These are phyloP conservation scores for Eristalis pertinax DNA, from an alignment of 2,888 invertebrate species.

Conservation along the genomic window DNA sequence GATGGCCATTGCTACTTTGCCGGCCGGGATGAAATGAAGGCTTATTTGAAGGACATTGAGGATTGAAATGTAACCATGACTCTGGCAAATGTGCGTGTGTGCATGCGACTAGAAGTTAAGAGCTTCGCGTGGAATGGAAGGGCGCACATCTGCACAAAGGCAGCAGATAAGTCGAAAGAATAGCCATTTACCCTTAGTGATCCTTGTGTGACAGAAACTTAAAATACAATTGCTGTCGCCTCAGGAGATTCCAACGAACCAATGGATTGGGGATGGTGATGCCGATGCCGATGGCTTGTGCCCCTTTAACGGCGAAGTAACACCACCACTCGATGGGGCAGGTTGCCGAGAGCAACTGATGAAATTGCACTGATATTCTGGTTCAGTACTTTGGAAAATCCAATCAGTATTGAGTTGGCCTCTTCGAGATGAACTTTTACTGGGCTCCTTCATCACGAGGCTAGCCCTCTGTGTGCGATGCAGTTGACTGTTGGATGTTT, in stretches of 20 bases:
- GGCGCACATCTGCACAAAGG: slow-evolving; percentile 14
- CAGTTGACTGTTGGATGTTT: slow-evolving; percentile 24
- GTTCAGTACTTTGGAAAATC: slow-evolving; percentile 60
- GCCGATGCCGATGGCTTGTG: slow-evolving; percentile 2
- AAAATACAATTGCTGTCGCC: slow-evolving; percentile 47
- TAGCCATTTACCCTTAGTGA: slow-evolving; percentile 43
- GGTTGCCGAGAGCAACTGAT: slow-evolving; percentile 28
- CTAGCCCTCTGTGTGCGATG: background rate
- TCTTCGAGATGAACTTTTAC: slow-evolving; percentile 26
- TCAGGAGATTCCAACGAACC: slow-evolving; percentile 1
- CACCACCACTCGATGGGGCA: background rate
- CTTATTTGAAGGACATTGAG: slow-evolving; percentile 48
- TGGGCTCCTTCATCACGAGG: slow-evolving; percentile 12
- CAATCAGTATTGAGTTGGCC: slow-evolving; percentile 45
- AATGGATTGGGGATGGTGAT: background rate
- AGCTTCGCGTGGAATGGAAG: slow-evolving; percentile 6
- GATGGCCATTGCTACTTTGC: background rate
- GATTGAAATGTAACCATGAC: slow-evolving; percentile 57
- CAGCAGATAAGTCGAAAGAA: slow-evolving; percentile 34
- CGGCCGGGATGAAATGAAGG: slow-evolving; percentile 40
- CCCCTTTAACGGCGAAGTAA: background rate
- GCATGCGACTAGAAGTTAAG: slow-evolving; percentile 16
- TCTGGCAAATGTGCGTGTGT: slow-evolving; percentile 20
- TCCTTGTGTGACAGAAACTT: slow-evolving; percentile 31
- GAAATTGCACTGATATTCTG: slow-evolving; percentile 47